phyloP scores from a whole-genome alignment of 2,888 invertebrate genomes.

The Drosophila atripex region DNA sequence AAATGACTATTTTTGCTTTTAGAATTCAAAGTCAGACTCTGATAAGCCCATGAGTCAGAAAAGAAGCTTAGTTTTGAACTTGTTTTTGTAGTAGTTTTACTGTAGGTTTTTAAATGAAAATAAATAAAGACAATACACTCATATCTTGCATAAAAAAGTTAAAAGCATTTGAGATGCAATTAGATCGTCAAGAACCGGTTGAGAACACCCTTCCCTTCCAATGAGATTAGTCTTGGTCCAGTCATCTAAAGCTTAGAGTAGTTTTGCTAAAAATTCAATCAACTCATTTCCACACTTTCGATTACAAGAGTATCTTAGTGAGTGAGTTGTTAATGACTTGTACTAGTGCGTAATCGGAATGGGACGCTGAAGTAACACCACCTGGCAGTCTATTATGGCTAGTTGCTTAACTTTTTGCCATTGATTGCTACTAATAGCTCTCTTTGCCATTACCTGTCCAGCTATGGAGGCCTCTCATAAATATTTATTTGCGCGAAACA shows the following conservation, averaged over 20 bases:
- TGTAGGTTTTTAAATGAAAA: too few relatives aligned
- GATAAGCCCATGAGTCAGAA: too few relatives aligned
- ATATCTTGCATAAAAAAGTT: not conserved
- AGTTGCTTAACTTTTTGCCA: too few relatives aligned
- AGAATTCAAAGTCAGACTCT: too few relatives aligned
- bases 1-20: too few relatives aligned
- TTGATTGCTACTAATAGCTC: not conserved
- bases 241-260: not conserved
- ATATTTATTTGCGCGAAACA: not conserved
- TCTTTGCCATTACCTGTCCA: not conserved
- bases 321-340: too few relatives aligned
- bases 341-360: slow-evolving; percentile 1
- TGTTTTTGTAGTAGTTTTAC: too few relatives aligned
- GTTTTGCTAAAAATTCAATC: not conserved
- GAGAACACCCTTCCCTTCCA: not conserved
- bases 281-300: slow-evolving; percentile 20
- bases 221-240: not conserved
- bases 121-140: too few relatives aligned
- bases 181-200: slow-evolving; percentile 16
- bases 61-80: too few relatives aligned
- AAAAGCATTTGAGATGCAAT: not conserved
- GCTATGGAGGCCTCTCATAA: not conserved
- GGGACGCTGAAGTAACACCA: not conserved
- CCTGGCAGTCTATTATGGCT: too few relatives aligned
- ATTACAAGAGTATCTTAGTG: not conserved